Conservation (phyloP, 1,140 invertebrate species). For the Globodera rostochiensis region DNA sequence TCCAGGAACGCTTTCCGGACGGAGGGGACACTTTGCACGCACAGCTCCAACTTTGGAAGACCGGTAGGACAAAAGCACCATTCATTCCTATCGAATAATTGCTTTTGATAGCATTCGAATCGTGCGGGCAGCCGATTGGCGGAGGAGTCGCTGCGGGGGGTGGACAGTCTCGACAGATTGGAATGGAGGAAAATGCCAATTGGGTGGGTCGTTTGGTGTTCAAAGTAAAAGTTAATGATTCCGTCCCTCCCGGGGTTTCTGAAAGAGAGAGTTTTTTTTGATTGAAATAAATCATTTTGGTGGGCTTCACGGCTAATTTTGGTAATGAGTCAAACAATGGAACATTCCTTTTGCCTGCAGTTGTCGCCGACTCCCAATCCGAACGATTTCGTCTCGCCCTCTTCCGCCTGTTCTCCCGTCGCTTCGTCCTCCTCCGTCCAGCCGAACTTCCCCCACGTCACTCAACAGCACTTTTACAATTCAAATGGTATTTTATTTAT, state of each 20-base stretch:
- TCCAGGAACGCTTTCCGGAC: constrained; percentile 57
- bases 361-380: background rate
- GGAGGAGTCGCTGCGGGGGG: too few relatives aligned
- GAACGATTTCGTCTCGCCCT: background rate
- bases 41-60: constrained; percentile 68
- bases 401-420: background rate
- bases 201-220: too few relatives aligned
- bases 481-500: background rate
- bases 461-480: background rate
- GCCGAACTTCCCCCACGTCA: background rate
- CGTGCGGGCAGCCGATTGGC: constrained; percentile 7
- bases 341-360: background rate
- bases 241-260: too few relatives aligned
- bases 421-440: background rate
- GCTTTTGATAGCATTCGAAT: constrained; percentile 27
- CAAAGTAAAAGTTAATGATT: too few relatives aligned
- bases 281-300: too few relatives aligned
- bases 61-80: constrained; percentile 58
- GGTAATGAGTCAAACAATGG: too few relatives aligned
- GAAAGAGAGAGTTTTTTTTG: too few relatives aligned
- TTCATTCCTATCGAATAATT: constrained; percentile 7
- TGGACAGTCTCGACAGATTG: background rate
- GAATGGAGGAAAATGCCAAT: background rate
- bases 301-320: too few relatives aligned
- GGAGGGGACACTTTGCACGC: constrained; percentile 65